Conservation (phyloP, 2,888 invertebrate genomes). For the Watsonalla cultraria region DNA sequence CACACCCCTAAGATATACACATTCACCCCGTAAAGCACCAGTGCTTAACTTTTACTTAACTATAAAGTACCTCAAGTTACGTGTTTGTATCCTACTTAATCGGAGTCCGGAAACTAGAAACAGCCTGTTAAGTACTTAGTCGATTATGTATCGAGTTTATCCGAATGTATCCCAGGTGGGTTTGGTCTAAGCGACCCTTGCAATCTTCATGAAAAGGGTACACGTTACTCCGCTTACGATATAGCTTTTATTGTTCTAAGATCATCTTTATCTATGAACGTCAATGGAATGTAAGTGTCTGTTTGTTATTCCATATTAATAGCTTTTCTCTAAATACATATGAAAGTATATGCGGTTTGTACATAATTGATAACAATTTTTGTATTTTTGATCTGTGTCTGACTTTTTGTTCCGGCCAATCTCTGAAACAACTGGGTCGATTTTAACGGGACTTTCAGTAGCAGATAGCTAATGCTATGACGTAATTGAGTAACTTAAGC, state of each 20-base stretch:
- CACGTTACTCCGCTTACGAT: neutral
- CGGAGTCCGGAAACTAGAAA: neutral
- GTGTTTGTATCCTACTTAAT: neutral
- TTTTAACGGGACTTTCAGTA: too few relatives aligned
- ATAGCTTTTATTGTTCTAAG: conserved; percentile 4
- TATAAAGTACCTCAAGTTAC: neutral
- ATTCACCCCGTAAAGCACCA: neutral
- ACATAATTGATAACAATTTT: too few relatives aligned
- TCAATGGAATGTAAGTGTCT: neutral
- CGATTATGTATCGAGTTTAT: conserved; percentile 1
- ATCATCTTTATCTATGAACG: neutral
- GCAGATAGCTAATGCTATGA: too few relatives aligned
- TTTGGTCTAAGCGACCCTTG: conserved; percentile 2
- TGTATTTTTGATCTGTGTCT: too few relatives aligned
- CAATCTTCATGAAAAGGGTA: conserved; percentile 8
- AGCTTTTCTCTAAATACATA: too few relatives aligned
- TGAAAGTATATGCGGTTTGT: too few relatives aligned
- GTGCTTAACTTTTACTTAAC: neutral
- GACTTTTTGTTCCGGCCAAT: too few relatives aligned
- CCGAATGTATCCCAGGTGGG: conserved; percentile 5
- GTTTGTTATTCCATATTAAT: too few relatives aligned
- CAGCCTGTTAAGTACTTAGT: neutral
- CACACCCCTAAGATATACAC: too few relatives aligned
- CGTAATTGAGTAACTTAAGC: too few relatives aligned
- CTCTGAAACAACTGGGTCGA: too few relatives aligned